Evolutionary conservation across 1,140 invertebrate genomes (phyloP).

Genomic region (Pentalonia nigronervosa): DNA sequence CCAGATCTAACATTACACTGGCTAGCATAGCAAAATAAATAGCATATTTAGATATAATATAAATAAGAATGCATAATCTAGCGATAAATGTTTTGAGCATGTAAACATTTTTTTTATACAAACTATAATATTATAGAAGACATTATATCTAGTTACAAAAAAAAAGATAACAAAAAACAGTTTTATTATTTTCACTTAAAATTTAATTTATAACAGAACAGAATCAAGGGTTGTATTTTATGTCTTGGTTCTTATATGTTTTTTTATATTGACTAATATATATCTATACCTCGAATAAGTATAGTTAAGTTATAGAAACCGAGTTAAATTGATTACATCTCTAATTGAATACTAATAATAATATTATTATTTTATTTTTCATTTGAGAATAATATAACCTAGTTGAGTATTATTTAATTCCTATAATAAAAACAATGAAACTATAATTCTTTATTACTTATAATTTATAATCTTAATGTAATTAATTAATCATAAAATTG

Average conservation of each 20-base stretch:
- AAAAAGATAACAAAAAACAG: slow-evolving; percentile 16
- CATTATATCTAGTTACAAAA: neutral
- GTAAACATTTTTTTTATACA: neutral
- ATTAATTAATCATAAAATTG: neutral
- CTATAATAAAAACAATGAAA: neutral
- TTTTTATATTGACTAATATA: neutral
- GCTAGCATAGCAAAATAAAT: no score
- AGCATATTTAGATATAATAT: neutral
- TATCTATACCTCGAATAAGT: neutral
- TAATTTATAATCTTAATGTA: neutral
- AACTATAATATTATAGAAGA: neutral
- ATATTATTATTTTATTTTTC: neutral
- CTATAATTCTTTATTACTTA: neutral
- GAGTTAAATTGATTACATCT: neutral
- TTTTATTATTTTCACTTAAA: neutral
- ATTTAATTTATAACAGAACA: neutral
- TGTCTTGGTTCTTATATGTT: neutral
- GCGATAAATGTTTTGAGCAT: neutral
- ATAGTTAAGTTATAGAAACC: neutral
- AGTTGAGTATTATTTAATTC: neutral
- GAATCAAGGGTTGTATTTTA: neutral
- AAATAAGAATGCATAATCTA: neutral
- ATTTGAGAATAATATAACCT: neutral
- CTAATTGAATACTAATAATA: neutral
- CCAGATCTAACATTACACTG: neutral